Conservation (phyloP, 2,113 vertebrate genomes). For the Cyanoliseus patagonus region DNA sequence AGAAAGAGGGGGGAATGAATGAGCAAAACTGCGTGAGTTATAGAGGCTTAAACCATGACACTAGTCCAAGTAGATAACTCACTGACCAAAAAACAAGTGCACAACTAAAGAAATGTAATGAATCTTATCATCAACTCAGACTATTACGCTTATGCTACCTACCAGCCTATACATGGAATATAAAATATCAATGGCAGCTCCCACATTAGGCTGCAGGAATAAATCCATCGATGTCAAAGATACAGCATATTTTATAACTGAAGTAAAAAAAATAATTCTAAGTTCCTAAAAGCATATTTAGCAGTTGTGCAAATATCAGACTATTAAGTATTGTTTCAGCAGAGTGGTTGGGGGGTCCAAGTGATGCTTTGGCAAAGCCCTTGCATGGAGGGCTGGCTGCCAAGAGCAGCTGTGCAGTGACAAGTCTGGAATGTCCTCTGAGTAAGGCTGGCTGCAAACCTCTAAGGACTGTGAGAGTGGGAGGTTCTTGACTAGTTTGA, state of each 20-base stretch:
- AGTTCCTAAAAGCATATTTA: neutral
- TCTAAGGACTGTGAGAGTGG: neutral
- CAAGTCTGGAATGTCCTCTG: constrained; percentile 57
- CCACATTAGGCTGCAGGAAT: neutral
- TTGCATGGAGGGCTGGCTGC: neutral
- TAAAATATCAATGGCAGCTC: neutral
- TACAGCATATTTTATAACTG: neutral
- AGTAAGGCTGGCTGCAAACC: constrained; percentile 43
- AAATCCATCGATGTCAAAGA: neutral
- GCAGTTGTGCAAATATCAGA: neutral
- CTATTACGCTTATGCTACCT: neutral
- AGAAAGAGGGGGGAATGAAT: no score
- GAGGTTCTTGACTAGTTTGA: constrained; percentile 31
- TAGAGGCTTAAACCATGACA: no score
- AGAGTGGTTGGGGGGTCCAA: neutral
- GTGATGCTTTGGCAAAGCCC: neutral
- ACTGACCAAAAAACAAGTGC: neutral
- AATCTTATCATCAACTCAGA: neutral
- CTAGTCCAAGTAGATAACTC: neutral
- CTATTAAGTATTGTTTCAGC: neutral
- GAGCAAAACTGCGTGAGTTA: no score
- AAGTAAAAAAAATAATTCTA: neutral
- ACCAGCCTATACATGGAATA: neutral
- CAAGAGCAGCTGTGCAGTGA: constrained; percentile 44
- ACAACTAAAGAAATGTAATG: neutral